Conservation (phyloP, 2,888 invertebrate genomes). For the Caenorhabditis plicata region DNA sequence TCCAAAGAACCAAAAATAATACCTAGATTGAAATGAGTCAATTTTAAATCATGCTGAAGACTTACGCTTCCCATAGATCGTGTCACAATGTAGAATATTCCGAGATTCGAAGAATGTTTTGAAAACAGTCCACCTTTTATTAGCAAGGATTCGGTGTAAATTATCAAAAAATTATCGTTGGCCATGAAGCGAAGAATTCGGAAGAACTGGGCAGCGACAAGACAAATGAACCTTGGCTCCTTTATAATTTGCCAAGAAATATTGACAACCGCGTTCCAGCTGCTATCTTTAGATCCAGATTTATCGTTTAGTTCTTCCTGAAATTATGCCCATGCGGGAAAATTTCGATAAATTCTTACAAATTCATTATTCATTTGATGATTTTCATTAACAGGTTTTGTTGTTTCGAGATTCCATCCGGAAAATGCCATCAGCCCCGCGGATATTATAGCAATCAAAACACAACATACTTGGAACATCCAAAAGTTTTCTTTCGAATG, state of each 20-base stretch:
- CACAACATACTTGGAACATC: conserved; percentile 63
- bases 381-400: conserved; percentile 17
- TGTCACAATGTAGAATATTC: conserved; percentile 39
- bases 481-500: conserved; percentile 63
- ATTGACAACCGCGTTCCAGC: conserved; percentile 22
- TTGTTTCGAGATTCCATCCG: conserved; percentile 19
- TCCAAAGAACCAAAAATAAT: conserved; percentile 41
- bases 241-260: conserved; percentile 48
- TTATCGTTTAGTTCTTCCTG: too few relatives aligned
- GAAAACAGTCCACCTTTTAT: conserved; percentile 39
- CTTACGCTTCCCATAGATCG: conserved; percentile 46
- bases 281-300: too few relatives aligned
- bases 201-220: conserved; percentile 49
- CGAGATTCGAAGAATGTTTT: conserved; percentile 37
- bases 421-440: conserved; percentile 29
- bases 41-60: background rate
- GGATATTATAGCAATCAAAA: conserved; percentile 60
- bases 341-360: conserved; percentile 4
- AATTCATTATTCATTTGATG: conserved; percentile 35
- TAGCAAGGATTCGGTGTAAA: conserved; percentile 46
- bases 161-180: conserved; percentile 49
- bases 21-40: conserved; percentile 34
- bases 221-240: conserved; percentile 45
- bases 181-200: conserved; percentile 40
- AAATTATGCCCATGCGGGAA: too few relatives aligned